Percentiles rank a stretch among this genome's conserved stretches.
phyloP scores from a whole-genome alignment of 2,113 vertebrate species.

The Bostrychus sinensis region DNA sequence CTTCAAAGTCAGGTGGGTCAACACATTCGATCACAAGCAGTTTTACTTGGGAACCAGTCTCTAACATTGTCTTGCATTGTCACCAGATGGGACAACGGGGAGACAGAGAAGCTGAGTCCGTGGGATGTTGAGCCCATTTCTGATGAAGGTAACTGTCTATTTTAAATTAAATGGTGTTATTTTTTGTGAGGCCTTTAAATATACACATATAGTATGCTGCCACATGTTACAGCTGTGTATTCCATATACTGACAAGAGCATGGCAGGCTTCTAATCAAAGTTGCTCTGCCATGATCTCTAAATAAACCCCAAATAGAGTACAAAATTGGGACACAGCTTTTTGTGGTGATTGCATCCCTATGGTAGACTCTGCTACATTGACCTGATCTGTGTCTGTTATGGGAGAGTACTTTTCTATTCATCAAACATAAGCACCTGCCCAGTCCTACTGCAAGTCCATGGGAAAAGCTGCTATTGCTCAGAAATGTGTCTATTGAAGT shows the following conservation, averaged over 20 bases:
- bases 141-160: constrained; percentile 87
- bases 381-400: no score
- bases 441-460: background rate
- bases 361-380: no score
- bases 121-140: constrained; percentile 97
- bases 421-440: background rate
- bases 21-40: background rate
- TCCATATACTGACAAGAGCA: no score
- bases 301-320: no score
- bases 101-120: constrained; percentile 93
- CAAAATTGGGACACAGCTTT: no score
- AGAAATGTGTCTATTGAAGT: background rate
- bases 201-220: no score
- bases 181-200: background rate
- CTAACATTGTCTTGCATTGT: constrained; percentile 6
- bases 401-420: background rate
- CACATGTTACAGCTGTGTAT: no score
- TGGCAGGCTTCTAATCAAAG: no score
- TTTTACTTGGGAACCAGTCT: background rate
- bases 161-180: background rate
- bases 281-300: no score
- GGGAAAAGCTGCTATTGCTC: background rate
- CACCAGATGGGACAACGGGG: constrained; percentile 95
- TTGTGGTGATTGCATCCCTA: no score
- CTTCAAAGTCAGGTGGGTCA: constrained; percentile 89